Evolutionary conservation across 2,888 invertebrate species (phyloP).

Genomic region (Drosophila prolongata): DNA sequence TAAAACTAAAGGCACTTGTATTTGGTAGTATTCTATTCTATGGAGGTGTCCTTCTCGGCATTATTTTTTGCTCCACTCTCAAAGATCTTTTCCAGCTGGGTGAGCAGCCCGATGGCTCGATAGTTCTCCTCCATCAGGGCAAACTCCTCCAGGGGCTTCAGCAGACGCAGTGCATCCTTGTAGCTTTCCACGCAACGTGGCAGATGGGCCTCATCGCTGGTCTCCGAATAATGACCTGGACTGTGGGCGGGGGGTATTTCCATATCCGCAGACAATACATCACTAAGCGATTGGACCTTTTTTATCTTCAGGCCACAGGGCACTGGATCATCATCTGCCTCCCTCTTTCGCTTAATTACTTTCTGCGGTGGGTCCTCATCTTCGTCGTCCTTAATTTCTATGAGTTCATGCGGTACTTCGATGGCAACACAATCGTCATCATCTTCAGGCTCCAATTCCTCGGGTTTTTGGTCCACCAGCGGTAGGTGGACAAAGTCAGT

Average conservation of each 20-base stretch:
- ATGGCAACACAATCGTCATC: slow-evolving; percentile 44
- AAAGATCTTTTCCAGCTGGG: slow-evolving; percentile 81
- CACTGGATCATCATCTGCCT: not conserved
- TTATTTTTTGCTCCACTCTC: slow-evolving; percentile 36
- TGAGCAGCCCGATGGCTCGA: slow-evolving; percentile 81
- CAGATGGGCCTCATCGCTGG: slow-evolving; percentile 52
- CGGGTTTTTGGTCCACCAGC: not conserved
- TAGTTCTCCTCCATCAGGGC: slow-evolving; percentile 81
- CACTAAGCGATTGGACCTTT: slow-evolving; percentile 62
- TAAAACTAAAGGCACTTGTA: not conserved
- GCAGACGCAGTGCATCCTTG: slow-evolving; percentile 76
- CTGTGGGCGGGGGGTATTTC: slow-evolving; percentile 21
- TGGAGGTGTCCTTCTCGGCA: not conserved
- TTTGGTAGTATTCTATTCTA: not conserved
- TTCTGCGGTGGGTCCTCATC: slow-evolving; percentile 11
- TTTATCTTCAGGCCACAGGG: slow-evolving; percentile 65
- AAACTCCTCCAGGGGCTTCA: slow-evolving; percentile 82
- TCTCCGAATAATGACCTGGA: slow-evolving; percentile 57
- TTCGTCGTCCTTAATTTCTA: slow-evolving; percentile 58
- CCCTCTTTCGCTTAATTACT: slow-evolving; percentile 12
- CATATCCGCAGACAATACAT: not conserved
- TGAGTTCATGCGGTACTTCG: slow-evolving; percentile 51
- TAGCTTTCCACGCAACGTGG: slow-evolving; percentile 69
- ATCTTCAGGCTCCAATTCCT: slow-evolving; percentile 47
- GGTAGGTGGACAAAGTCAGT: not conserved